Evolutionary conservation across 2,888 invertebrate genomes (phyloP).

Genomic region (Ceriagrion tenellum): DNA sequence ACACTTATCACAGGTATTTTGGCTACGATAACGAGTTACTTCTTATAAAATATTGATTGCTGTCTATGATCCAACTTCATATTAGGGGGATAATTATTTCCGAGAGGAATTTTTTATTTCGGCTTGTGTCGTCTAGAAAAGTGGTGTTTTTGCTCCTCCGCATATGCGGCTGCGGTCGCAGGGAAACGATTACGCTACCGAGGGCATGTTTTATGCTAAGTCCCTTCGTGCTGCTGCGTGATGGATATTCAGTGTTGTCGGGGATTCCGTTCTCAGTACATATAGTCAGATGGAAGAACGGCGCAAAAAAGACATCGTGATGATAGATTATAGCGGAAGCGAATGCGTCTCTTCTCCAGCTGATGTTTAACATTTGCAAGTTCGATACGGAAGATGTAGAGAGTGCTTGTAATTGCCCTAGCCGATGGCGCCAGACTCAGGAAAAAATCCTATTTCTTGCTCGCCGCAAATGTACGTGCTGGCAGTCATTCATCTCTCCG

Average conservation of each 20-base stretch:
- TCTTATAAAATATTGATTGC: not conserved
- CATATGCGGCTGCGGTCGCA: not conserved
- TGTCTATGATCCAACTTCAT: not conserved
- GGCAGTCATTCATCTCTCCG: not conserved
- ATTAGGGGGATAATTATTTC: conserved; percentile 2
- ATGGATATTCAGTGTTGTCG: not conserved
- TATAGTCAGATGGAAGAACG: not conserved
- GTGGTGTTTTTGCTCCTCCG: not conserved
- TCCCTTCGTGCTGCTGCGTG: not conserved
- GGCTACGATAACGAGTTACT: not conserved
- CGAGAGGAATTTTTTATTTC: not conserved
- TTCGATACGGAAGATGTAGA: not conserved
- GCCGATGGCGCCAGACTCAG: not conserved
- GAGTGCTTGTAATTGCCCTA: not conserved
- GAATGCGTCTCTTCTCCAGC: not conserved
- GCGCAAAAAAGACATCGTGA: not conserved
- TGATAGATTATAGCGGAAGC: not conserved
- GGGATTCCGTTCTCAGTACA: not conserved
- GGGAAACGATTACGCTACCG: not conserved
- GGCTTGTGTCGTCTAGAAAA: not conserved
- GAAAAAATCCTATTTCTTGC: not conserved
- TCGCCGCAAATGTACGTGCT: not conserved
- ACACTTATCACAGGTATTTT: not conserved
- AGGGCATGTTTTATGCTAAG: conserved; percentile 5
- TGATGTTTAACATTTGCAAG: not conserved